These are phyloP conservation scores for Rhinogobio ventralis DNA, from an alignment of 2,797 vertebrate genomes.

Conservation along the genomic window DNA sequence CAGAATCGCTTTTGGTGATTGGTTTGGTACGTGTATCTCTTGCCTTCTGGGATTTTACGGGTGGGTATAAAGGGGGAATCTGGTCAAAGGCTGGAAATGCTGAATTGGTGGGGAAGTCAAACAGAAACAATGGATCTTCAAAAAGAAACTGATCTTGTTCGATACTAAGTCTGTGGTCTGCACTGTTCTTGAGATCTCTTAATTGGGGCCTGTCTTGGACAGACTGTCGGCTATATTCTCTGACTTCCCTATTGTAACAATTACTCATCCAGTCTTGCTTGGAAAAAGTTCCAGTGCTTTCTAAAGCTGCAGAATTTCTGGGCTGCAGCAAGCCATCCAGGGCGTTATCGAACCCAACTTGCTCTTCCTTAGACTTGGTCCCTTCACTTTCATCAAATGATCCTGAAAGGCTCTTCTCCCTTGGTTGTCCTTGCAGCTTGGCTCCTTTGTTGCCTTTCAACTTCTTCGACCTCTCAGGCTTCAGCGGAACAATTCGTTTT, in stretches of 20 bases:
- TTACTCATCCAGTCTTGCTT: slow-evolving; percentile 37
- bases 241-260: slow-evolving; percentile 39
- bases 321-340: slow-evolving; percentile 31
- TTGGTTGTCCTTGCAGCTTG: slow-evolving; percentile 61
- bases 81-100: slow-evolving; percentile 62
- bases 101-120: slow-evolving; percentile 58
- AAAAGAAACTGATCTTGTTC: slow-evolving; percentile 57
- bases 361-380: slow-evolving; percentile 59
- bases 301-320: slow-evolving; percentile 3
- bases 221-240: slow-evolving; percentile 31
- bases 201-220: slow-evolving; percentile 59
- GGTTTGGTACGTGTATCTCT: slow-evolving; percentile 68
- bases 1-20: slow-evolving; percentile 70
- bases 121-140: slow-evolving; percentile 66
- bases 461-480: slow-evolving; percentile 83
- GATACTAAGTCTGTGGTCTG: slow-evolving; percentile 56
- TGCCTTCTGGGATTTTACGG: slow-evolving; percentile 77
- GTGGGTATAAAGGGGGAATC: slow-evolving; percentile 72
- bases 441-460: slow-evolving; percentile 73
- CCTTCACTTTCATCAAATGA: slow-evolving; percentile 57
- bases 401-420: slow-evolving; percentile 51
- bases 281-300: slow-evolving; percentile 7
- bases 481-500: slow-evolving; percentile 77
- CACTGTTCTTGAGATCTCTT: slow-evolving; percentile 60
- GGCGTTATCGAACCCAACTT: slow-evolving; percentile 59